Base-by-base conservation (phyloP, 2,113 vertebrate genomes). In the Sialia sialis region DNA sequence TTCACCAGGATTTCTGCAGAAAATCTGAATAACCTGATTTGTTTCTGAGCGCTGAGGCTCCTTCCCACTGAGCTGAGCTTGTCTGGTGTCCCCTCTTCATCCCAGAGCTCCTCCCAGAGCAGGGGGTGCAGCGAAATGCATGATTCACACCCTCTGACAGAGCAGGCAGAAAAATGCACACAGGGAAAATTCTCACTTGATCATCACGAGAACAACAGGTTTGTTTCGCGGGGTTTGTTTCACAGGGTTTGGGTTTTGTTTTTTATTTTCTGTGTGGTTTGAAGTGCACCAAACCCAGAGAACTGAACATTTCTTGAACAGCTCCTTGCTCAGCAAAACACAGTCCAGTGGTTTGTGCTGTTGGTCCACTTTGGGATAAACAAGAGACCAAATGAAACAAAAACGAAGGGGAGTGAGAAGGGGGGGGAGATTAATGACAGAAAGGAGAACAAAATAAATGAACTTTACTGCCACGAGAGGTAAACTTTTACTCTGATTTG, bases 341-440 rank as follows among this genome's bases (percentile, higher is more conserved):
- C 95, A 97, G 92, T 74, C 91, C 91, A 52, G 32, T 75, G 82
- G 87, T 91, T 93, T 92, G 68, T 95, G 97, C 94, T 96, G 89
- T 95, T 98, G 98, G 98, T 98, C 97, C 96, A 41, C 94, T 97
- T 92, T 52, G 92, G 95, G 87, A 97, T 89, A 80, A 63, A 94
- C 60, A 49, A 79, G 89, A 96, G 79, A 94, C 55, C 76, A 64
- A 69, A 59, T 39, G 72, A 94, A 93, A 87, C 82, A 89, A 93
- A 83, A 84, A 88, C 5, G 1, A 95, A 68, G 72, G 54, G 82
- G 14, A 41, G 78, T 26, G 41, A 83, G 43, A 56, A 87, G 38
- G 86, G 70, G 86, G 70, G 43, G 10, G 21, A 88, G 39, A 54
- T 75, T 63, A 48, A 86, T 78, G 79, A 90, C 81, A 93, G 81